Evolutionary conservation across 2,888 invertebrate species (phyloP).

Genomic region (Heliconius ismenius): DNA sequence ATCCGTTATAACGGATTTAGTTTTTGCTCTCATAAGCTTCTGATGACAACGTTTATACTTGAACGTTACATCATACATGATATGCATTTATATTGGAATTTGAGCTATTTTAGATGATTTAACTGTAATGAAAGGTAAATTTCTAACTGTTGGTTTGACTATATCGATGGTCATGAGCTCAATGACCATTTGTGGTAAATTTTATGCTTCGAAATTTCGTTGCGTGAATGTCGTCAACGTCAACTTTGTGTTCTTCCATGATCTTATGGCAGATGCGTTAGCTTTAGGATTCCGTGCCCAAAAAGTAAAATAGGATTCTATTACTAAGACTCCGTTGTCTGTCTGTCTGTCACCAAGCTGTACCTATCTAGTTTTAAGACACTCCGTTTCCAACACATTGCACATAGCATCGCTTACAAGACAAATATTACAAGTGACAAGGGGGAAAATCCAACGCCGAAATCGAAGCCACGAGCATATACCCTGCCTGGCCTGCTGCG

Average conservation of each 20-base stretch:
- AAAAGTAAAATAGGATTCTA: background rate
- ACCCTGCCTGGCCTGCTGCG: too few species aligned
- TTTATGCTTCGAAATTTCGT: background rate
- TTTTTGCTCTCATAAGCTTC: conserved; percentile 22
- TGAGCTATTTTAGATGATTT: conserved; percentile 5
- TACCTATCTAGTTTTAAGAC: background rate
- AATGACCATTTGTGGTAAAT: background rate
- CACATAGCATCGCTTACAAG: too few species aligned
- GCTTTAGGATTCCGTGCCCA: too few species aligned
- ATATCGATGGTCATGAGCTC: background rate
- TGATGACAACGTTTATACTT: conserved; percentile 19
- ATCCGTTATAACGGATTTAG: conserved; percentile 17
- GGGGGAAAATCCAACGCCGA: too few species aligned
- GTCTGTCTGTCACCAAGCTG: too few species aligned
- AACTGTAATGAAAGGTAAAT: background rate
- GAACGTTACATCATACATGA: conserved; percentile 6
- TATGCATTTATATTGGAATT: conserved; percentile 20
- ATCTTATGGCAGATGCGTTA: too few species aligned
- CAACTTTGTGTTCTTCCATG: too few species aligned
- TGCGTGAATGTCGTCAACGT: too few species aligned
- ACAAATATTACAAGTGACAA: too few species aligned
- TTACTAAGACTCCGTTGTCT: background rate
- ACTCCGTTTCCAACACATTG: background rate
- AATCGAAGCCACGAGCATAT: background rate
- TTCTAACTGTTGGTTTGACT: background rate